phyloP scores from a whole-genome alignment of 2,113 vertebrate species.

The Melospiza georgiana region DNA sequence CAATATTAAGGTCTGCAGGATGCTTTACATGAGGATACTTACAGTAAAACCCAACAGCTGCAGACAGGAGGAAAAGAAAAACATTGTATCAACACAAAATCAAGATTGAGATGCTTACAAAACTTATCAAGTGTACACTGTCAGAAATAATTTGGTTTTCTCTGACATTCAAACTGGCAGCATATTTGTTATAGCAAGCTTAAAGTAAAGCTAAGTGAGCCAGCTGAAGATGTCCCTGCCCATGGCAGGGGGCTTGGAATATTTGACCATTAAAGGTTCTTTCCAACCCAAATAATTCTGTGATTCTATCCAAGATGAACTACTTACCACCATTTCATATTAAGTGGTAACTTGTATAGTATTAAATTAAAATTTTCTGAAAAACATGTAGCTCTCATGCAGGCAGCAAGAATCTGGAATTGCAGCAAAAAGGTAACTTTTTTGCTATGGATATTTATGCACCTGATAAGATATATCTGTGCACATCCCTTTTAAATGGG shows the following conservation, averaged over 20 bases:
- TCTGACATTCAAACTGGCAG: background rate
- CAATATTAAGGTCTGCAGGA: constrained; percentile 27
- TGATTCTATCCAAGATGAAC: background rate
- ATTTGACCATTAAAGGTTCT: background rate
- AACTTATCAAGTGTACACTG: constrained; percentile 27
- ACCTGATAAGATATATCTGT: background rate
- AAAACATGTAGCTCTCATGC: background rate
- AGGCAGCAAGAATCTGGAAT: background rate
- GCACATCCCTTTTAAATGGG: background rate
- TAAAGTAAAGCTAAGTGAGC: background rate
- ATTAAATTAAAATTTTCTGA: background rate
- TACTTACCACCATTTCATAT: background rate
- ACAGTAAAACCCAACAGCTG: constrained; percentile 94
- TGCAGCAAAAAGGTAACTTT: background rate
- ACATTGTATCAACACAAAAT: constrained; percentile 34
- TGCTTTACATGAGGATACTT: constrained; percentile 77
- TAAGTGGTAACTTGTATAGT: background rate
- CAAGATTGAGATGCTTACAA: background rate
- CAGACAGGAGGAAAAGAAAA: constrained; percentile 64
- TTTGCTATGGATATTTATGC: background rate
- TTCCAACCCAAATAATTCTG: background rate
- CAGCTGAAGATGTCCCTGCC: background rate
- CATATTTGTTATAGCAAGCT: background rate
- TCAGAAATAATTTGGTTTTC: background rate
- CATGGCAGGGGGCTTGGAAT: background rate